Percentiles rank a stretch among this genome's conserved stretches.
Evolutionary conservation across 2,797 vertebrate genomes (phyloP).

Genomic region (Carduelis carduelis): DNA sequence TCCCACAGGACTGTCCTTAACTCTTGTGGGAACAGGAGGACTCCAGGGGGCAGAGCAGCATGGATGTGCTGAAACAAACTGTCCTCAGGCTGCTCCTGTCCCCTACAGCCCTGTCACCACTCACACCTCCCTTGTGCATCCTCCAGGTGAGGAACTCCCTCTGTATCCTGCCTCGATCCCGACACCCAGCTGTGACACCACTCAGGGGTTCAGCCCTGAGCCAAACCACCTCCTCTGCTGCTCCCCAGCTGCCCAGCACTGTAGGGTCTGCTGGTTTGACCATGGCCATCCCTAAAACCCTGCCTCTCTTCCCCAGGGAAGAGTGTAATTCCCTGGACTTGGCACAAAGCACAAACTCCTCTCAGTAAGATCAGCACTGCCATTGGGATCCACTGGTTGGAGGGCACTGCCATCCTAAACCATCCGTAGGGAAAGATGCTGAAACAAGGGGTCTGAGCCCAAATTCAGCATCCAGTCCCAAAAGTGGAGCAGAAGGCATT

Average conservation of each 20-base stretch:
- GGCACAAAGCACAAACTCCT: neutral
- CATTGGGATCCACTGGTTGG: fast-evolving
- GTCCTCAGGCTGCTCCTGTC: neutral
- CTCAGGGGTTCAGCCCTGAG: neutral
- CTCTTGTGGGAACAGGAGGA: neutral
- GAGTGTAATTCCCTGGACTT: neutral
- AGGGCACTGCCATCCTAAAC: neutral
- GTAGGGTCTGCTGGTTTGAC: too few relatives aligned
- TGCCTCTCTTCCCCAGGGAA: neutral
- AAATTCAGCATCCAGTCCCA: neutral
- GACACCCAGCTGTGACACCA: fast-evolving
- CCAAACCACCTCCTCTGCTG: neutral
- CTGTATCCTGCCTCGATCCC: neutral
- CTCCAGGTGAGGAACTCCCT: neutral
- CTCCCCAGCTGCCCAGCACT: neutral
- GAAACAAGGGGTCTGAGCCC: neutral
- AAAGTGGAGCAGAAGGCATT: neutral
- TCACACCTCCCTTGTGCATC: neutral
- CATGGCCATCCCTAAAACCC: neutral
- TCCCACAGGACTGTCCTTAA: neutral
- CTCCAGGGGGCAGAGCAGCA: neutral
- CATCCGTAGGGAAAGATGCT: neutral
- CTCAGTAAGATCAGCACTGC: fast-evolving
- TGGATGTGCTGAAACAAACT: neutral
- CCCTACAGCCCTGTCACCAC: neutral